Percentiles rank a stretch among this genome's conserved stretches.
Evolutionary conservation across 2,888 invertebrate species (phyloP).

Genomic region (Heterodera filipjevi): DNA sequence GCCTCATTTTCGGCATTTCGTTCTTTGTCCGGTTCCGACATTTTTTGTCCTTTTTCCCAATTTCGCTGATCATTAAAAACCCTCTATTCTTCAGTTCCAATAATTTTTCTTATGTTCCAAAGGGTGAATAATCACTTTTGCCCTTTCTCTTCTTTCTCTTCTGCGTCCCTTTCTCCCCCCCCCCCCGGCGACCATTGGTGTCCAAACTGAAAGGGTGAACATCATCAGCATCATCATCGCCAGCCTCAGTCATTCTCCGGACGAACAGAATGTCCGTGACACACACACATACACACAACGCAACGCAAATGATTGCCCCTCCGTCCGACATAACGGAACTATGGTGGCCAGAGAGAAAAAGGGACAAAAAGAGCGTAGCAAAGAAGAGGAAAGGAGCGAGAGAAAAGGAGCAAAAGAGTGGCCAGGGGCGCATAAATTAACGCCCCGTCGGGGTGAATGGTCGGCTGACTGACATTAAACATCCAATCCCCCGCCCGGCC

Average conservation of each 20-base stretch:
- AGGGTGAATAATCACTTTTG: background rate
- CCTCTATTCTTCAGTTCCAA: background rate
- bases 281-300: no score
- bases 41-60: background rate
- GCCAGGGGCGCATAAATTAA: conserved; percentile 27
- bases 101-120: background rate
- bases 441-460: conserved; percentile 11
- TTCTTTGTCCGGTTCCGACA: background rate
- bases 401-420: conserved; percentile 14
- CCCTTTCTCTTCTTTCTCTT: background rate
- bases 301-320: no score
- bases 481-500: background rate
- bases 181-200: background rate
- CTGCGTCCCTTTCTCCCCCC: background rate
- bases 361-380: background rate
- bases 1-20: background rate
- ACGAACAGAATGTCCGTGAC: background rate
- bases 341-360: no score
- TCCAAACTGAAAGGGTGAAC: background rate
- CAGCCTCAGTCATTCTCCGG: background rate
- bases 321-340: no score
- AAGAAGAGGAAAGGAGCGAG: background rate
- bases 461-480: conserved; percentile 12
- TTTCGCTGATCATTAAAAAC: no score
- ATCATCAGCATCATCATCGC: background rate